phyloP scores from a whole-genome alignment of 2,113 vertebrate species.

The Pogona vitticeps region DNA sequence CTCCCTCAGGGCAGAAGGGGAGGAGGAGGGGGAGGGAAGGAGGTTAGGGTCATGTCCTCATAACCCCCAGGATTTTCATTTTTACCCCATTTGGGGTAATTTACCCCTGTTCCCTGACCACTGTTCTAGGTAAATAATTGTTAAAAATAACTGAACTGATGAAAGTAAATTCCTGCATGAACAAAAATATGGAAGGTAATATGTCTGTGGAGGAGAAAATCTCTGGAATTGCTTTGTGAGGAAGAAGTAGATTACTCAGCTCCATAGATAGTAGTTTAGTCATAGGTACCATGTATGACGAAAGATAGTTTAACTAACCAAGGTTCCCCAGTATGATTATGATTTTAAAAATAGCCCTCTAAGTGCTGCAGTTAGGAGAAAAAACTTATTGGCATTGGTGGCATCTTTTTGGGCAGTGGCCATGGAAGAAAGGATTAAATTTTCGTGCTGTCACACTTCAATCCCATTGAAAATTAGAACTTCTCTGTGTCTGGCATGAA shows the following conservation, averaged over 20 bases:
- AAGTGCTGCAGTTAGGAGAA: neutral
- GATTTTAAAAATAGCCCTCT: neutral
- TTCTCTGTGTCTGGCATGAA: neutral
- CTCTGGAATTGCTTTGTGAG: neutral
- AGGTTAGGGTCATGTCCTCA: no score
- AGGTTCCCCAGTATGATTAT: neutral
- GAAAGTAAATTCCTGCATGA: neutral
- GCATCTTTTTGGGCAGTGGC: neutral
- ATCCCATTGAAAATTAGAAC: neutral
- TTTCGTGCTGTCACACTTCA: neutral
- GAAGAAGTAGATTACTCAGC: neutral
- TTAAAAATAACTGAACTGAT: neutral
- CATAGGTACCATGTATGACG: neutral
- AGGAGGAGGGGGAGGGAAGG: no score
- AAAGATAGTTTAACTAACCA: neutral
- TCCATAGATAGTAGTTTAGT: neutral
- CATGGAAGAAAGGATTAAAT: neutral
- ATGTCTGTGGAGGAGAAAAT: neutral
- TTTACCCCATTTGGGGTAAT: no score
- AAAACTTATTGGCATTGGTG: neutral
- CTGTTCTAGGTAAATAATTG: no score
- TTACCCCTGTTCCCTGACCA: no score
- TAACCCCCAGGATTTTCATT: no score
- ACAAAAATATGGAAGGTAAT: neutral
- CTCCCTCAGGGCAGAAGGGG: no score